These are phyloP conservation scores for Nephrocerus scutellatus DNA, from an alignment of 2,888 invertebrate species.

Conservation along the genomic window DNA sequence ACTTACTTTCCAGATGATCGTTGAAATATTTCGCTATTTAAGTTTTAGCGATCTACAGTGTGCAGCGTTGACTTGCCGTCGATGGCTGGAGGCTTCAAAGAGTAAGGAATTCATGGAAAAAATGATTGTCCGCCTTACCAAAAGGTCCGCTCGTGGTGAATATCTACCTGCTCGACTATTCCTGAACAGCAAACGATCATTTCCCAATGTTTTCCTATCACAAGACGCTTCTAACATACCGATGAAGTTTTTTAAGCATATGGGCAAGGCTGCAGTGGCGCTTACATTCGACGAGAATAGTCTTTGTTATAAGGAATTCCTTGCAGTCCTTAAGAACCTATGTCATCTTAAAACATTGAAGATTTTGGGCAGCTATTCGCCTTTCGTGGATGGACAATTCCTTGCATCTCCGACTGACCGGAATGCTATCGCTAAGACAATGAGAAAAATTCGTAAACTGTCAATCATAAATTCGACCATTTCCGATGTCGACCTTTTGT, in stretches of 20 bases:
- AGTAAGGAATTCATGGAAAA: conserved; percentile 50
- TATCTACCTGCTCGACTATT: conserved; percentile 34
- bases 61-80: conserved; percentile 58
- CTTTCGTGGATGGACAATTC: conserved; percentile 67
- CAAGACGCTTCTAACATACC: conserved; percentile 39
- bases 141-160: conserved; percentile 38
- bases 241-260: conserved; percentile 53
- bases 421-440: conserved; percentile 45
- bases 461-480: too few relatives aligned
- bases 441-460: conserved; percentile 51
- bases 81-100: conserved; percentile 63
- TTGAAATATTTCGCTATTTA: conserved; percentile 58
- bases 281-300: conserved; percentile 56
- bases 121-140: conserved; percentile 36
- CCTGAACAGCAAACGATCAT: conserved; percentile 33
- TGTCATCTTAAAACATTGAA: conserved; percentile 54
- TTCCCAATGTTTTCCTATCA: conserved; percentile 36
- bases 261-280: conserved; percentile 53
- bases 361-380: conserved; percentile 60
- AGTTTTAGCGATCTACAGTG: conserved; percentile 59
- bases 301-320: conserved; percentile 58
- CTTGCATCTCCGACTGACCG: conserved; percentile 57
- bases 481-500: conserved; percentile 65
- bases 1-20: conserved; percentile 55
- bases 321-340: conserved; percentile 54